Conservation (phyloP, 2,888 invertebrate genomes). For the Cheilosia vernalis region DNA sequence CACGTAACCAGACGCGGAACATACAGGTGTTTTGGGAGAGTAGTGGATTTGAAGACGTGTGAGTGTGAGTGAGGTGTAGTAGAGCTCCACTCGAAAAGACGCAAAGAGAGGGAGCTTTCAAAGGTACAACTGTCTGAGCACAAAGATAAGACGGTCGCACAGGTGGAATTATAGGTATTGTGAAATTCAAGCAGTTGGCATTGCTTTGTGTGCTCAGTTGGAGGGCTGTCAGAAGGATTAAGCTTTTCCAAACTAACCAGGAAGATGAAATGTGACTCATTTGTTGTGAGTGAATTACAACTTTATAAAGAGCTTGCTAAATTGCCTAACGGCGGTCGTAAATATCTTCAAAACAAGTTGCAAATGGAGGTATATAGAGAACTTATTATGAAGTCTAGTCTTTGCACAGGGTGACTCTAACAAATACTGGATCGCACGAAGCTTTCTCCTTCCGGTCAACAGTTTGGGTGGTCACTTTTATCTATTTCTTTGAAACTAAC, state of each 20-base stretch:
- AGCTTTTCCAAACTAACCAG: background rate
- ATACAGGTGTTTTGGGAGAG: conserved; percentile 38
- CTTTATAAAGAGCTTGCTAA: background rate
- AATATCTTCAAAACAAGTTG: background rate
- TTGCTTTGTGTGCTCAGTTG: background rate
- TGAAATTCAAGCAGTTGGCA: background rate
- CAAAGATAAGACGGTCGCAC: conserved; percentile 1
- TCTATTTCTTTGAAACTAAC: too few species aligned
- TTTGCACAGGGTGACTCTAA: background rate
- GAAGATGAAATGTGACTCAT: conserved; percentile 1
- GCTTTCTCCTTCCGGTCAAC: too few species aligned
- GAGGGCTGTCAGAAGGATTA: conserved; percentile 10
- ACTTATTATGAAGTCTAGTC: background rate
- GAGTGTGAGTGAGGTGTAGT: conserved; percentile 3
- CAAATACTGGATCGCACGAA: background rate
- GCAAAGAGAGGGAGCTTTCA: conserved; percentile 13
- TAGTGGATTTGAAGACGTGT: conserved; percentile 15
- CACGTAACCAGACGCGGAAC: conserved; percentile 8
- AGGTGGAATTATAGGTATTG: conserved; percentile 7
- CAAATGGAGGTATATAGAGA: background rate
- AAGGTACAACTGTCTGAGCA: background rate
- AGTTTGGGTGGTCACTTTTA: too few species aligned
- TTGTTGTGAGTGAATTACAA: conserved; percentile 6
- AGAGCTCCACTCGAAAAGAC: background rate
- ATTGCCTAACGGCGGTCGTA: background rate